Conservation (phyloP, 1,140 invertebrate genomes). For the Formica selysi region DNA sequence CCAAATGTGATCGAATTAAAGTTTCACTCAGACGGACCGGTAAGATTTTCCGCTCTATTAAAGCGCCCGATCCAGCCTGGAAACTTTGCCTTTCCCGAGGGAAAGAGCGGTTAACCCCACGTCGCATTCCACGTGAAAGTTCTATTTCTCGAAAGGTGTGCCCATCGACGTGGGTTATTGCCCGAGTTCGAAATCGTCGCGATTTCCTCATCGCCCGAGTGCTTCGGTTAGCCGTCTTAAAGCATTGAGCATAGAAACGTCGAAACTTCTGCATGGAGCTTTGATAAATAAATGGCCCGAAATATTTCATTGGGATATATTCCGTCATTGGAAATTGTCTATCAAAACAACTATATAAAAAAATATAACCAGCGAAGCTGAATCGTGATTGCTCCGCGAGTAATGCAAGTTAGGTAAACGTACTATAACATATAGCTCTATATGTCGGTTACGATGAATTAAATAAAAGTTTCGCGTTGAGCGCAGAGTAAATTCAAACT, state of each 20-base stretch:
- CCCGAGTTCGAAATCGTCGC: constrained; percentile 48
- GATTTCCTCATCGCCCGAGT: constrained; percentile 46
- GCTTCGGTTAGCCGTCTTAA: constrained; percentile 26
- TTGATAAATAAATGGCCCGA: constrained; percentile 34
- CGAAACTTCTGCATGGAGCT: background rate
- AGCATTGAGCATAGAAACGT: background rate
- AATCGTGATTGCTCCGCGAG: background rate
- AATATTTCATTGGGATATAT: constrained; percentile 13
- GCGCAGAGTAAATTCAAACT: constrained; percentile 15
- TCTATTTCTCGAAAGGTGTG: constrained; percentile 55
- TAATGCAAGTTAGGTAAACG: constrained; percentile 28
- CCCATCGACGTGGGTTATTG: constrained; percentile 54
- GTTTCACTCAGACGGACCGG: constrained; percentile 47
- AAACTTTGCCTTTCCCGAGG: constrained; percentile 52
- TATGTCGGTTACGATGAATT: constrained; percentile 15
- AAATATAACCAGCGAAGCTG: background rate
- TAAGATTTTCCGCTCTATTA: constrained; percentile 71
- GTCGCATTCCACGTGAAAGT: constrained; percentile 53
- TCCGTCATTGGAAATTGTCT: constrained; percentile 1
- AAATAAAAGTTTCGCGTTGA: constrained; percentile 44
- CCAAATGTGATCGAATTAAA: constrained; percentile 65
- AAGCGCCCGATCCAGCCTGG: constrained; percentile 38
- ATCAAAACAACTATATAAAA: constrained; percentile 18
- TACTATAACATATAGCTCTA: background rate
- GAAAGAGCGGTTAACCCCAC: constrained; percentile 53